Percentiles rank a stretch among this genome's conserved stretches.
These are phyloP conservation scores for Daubentonia madagascariensis DNA, from an alignment of 2,113 vertebrate genomes.

Conservation along the genomic window DNA sequence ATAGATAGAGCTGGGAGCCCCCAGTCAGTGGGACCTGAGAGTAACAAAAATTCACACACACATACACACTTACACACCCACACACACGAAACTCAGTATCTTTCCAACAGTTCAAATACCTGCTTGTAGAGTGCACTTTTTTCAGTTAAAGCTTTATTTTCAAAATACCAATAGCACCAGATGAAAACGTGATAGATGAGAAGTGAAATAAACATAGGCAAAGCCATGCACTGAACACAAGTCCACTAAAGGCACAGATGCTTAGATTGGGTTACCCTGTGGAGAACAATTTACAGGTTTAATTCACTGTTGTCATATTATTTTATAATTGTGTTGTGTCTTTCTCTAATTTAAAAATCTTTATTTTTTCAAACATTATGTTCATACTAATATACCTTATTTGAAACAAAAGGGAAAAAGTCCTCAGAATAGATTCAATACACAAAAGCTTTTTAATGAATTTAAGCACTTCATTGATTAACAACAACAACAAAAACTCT, in stretches of 20 bases:
- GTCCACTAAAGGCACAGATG: background rate
- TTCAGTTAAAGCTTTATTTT: background rate
- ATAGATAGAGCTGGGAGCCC: background rate
- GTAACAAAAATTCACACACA: background rate
- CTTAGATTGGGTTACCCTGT: background rate
- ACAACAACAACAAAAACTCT: background rate
- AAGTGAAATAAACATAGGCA: background rate
- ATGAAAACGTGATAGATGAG: background rate
- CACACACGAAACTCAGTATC: background rate
- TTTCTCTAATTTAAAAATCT: background rate
- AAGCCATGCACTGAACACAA: background rate
- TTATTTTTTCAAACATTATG: background rate
- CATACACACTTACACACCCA: too few relatives aligned
- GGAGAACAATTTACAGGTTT: background rate
- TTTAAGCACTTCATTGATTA: background rate
- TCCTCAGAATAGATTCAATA: background rate
- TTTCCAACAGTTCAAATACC: background rate
- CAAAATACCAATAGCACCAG: background rate
- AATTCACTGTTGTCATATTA: background rate
- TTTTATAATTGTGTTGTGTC: background rate
- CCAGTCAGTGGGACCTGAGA: background rate
- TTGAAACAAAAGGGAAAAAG: background rate
- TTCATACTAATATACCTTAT: background rate
- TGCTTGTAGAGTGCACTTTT: background rate
- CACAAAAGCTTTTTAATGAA: background rate